Percentiles rank a stretch among this genome's conserved stretches.
Evolutionary conservation across 2,888 invertebrate genomes (phyloP).

Genomic region (Scotopteryx bipunctaria): DNA sequence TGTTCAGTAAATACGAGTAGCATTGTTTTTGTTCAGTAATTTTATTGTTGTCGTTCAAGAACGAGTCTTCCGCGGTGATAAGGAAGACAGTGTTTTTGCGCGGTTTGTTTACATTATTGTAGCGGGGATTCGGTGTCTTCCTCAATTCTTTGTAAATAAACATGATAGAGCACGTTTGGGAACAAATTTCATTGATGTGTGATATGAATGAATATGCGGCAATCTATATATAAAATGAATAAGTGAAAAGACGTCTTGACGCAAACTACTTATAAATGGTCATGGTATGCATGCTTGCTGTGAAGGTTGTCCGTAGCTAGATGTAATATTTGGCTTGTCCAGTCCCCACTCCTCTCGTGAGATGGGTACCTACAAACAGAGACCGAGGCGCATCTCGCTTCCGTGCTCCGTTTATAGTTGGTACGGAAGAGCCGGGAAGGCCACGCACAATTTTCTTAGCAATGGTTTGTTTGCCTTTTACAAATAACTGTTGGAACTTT

Average conservation of each 20-base stretch:
- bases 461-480: constrained; percentile 53
- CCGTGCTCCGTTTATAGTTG: constrained; percentile 75
- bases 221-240: no score
- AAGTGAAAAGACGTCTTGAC: not conserved
- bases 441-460: constrained; percentile 57
- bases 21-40: constrained; percentile 34
- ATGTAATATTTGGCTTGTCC: not conserved
- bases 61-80: constrained; percentile 62
- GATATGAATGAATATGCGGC: no score
- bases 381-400: constrained; percentile 54
- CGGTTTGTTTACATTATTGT: constrained; percentile 52
- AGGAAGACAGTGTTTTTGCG: constrained; percentile 58
- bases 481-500: no score
- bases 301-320: not conserved
- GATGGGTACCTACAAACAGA: constrained; percentile 31
- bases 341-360: constrained; percentile 13
- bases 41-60: constrained; percentile 47
- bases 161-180: not conserved
- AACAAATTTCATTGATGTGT: not conserved
- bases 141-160: constrained; percentile 12
- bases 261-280: not conserved
- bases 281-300: not conserved
- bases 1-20: constrained; percentile 32
- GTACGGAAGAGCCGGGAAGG: constrained; percentile 73
- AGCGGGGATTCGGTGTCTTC: constrained; percentile 44